These are phyloP conservation scores for Oxycera nigricornis DNA, from an alignment of 2,888 invertebrate genomes.

Conservation along the genomic window DNA sequence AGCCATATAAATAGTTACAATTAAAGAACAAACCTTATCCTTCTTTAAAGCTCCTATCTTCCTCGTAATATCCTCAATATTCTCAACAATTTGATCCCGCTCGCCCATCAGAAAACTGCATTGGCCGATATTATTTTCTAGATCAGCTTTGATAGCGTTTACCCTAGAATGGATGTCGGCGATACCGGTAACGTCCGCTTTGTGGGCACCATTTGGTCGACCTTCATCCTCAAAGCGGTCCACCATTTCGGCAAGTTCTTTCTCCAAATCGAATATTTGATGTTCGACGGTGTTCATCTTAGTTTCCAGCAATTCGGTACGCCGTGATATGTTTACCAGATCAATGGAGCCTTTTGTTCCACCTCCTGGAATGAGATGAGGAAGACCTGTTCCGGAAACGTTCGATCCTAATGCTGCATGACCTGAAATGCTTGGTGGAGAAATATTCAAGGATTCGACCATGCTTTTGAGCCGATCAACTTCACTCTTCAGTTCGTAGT, in stretches of 20 bases:
- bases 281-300: slow-evolving; percentile 40
- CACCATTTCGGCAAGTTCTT: slow-evolving; percentile 26
- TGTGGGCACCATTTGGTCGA: slow-evolving; percentile 42
- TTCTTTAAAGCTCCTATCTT: slow-evolving; percentile 63
- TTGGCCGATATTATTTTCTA: background rate
- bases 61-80: background rate
- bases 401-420: background rate
- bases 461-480: slow-evolving; percentile 41
- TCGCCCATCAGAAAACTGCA: slow-evolving; percentile 24
- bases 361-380: background rate
- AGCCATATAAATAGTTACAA: background rate
- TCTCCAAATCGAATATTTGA: slow-evolving; percentile 41
- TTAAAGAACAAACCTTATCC: background rate
- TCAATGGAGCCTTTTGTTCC: background rate
- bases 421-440: background rate
- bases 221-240: slow-evolving; percentile 13
- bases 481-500: slow-evolving; percentile 41
- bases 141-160: slow-evolving; percentile 23
- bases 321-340: slow-evolving; percentile 7
- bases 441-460: background rate
- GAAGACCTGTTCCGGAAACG: background rate
- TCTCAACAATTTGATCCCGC: background rate
- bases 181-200: slow-evolving; percentile 46
- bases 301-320: slow-evolving; percentile 32
- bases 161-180: slow-evolving; percentile 25